Evolutionary conservation across 2,113 vertebrate genomes (phyloP).

Genomic region (Clinocottus analis): DNA sequence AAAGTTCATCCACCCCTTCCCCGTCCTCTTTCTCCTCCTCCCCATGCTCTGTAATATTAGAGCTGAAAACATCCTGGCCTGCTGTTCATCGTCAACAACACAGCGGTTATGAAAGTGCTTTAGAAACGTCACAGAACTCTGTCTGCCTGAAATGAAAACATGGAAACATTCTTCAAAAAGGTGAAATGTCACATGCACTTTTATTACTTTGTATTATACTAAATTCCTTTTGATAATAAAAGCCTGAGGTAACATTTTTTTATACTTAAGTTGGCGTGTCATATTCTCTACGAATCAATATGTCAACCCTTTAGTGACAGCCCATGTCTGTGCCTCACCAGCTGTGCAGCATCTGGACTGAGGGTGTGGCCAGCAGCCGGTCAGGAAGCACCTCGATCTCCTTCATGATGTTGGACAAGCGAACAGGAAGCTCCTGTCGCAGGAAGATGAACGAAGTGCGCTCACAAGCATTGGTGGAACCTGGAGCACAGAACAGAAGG

Average conservation of each 20-base stretch:
- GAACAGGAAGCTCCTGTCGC: conserved; percentile 91
- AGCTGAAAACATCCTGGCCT: background rate
- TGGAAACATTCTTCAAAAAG: background rate
- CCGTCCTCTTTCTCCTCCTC: background rate
- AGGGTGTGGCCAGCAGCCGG: conserved; percentile 86
- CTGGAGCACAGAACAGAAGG: conserved; percentile 58
- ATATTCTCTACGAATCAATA: background rate
- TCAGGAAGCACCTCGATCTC: conserved; percentile 91
- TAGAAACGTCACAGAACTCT: background rate
- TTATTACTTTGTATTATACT: background rate
- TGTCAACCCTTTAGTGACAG: background rate
- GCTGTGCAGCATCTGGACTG: conserved; percentile 90
- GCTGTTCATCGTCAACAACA: conserved; percentile 15
- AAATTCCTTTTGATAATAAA: background rate
- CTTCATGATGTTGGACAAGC: conserved; percentile 93
- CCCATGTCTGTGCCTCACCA: conserved; percentile 80
- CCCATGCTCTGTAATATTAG: background rate
- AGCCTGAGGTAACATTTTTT: background rate
- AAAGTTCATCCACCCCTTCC: conserved; percentile 66
- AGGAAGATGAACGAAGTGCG: conserved; percentile 91
- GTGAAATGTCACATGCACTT: background rate
- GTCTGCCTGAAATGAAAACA: background rate
- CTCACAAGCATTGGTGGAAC: conserved; percentile 91
- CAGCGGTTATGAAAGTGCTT: background rate
- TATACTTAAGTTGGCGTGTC: background rate